phyloP scores from a whole-genome alignment of 2,113 vertebrate genomes.

The Trichechus manatus region DNA sequence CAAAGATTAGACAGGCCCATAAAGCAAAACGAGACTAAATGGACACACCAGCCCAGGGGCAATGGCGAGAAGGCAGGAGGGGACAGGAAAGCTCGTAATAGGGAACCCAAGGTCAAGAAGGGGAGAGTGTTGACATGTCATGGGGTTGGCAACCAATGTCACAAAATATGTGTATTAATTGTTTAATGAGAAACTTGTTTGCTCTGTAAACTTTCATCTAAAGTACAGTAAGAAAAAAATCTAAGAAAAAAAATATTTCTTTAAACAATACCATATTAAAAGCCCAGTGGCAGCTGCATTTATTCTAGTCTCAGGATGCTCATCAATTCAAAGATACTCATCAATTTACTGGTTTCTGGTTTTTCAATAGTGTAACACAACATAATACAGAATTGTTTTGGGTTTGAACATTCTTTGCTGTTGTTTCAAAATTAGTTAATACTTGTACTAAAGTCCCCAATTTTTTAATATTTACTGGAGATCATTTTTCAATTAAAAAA shows the following conservation, averaged over 20 bases:
- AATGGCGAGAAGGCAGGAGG: too few species aligned
- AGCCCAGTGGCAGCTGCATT: slow-evolving; percentile 59
- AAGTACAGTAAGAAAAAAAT: too few species aligned
- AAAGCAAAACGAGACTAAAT: too few species aligned
- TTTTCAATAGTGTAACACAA: slow-evolving; percentile 62
- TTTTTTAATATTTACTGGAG: background rate
- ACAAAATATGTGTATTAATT: too few species aligned
- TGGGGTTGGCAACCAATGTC: too few species aligned
- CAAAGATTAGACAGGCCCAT: too few species aligned
- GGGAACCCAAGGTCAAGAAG: too few species aligned
- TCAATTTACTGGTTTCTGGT: background rate
- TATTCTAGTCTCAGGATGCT: slow-evolving; percentile 62
- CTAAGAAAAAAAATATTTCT: background rate
- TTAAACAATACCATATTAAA: slow-evolving; percentile 55
- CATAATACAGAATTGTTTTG: slow-evolving; percentile 61
- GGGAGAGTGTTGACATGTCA: too few species aligned
- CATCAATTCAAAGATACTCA: slow-evolving; percentile 52
- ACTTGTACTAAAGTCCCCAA: background rate
- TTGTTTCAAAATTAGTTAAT: slow-evolving; percentile 36
- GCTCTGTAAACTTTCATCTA: too few species aligned
- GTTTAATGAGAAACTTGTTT: too few species aligned
- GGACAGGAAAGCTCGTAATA: too few species aligned
- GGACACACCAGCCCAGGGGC: too few species aligned
- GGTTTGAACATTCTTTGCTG: slow-evolving; percentile 15
- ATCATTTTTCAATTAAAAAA: background rate